Evolutionary conservation across 2,797 vertebrate species (phyloP).

Genomic region (Pelodytes ibericus): DNA sequence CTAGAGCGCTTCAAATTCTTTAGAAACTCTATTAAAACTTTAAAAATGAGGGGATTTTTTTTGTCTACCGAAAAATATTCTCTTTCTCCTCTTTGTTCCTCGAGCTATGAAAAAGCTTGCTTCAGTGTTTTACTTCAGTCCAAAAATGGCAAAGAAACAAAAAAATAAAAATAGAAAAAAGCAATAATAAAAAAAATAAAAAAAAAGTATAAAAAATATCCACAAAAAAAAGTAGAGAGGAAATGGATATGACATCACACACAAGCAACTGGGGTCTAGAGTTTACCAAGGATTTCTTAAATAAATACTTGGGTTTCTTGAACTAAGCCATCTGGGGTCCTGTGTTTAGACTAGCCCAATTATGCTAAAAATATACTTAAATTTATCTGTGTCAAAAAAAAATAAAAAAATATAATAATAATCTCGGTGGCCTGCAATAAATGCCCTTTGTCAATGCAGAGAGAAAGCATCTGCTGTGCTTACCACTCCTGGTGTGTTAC

Average conservation of each 20-base stretch:
- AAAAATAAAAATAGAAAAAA: no score
- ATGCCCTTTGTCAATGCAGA: constrained; percentile 38
- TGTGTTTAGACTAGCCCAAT: constrained; percentile 47
- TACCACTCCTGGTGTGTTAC: constrained; percentile 5
- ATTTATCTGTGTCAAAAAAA: constrained; percentile 34
- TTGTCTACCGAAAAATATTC: no score
- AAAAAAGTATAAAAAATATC: neutral
- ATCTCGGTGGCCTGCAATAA: neutral
- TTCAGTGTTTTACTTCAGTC: no score
- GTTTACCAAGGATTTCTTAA: neutral
- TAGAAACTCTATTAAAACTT: no score
- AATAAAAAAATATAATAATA: no score
- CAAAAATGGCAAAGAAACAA: no score
- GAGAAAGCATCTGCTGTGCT: constrained; percentile 49
- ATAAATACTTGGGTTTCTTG: constrained; percentile 33
- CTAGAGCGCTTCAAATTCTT: no score
- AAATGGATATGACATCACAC: no score
- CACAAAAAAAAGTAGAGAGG: neutral
- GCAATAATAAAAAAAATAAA: neutral
- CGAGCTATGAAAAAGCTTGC: no score
- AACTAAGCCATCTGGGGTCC: constrained; percentile 41
- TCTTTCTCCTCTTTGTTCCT: no score
- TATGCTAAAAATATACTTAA: constrained; percentile 52
- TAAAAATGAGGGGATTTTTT: no score
- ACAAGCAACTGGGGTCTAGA: no score